Base-by-base conservation (phyloP, 30 jellyfish, hydroid and myxozoan species). In the Turritopsis rubra region DNA sequence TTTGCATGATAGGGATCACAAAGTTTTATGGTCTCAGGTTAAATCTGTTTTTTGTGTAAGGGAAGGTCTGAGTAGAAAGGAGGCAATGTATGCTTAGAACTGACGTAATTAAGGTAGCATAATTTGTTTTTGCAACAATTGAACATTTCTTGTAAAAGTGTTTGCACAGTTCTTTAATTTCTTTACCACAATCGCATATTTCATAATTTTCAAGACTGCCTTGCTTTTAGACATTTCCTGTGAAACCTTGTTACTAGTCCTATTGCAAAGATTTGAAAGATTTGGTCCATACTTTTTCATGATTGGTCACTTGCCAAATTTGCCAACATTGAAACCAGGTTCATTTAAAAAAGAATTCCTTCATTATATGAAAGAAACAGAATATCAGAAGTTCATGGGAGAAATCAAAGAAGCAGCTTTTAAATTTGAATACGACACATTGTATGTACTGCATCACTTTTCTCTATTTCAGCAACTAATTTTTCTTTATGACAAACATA, bases 211-310 rank as follows among this genome's bases (percentile, higher is more conserved):
- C n/a, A n/a, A n/a, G n/a, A n/a, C n/a, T n/a, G n/a, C n/a, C n/a
- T n/a, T n/a, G n/a, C 9, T 68, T 77, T 30, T 1, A 77, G 85
- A 52, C 21, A 26, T 77, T 19, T 28, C 73, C n/a, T 26, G 21
- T 5, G 85, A 77, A 23, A 29, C 70, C 28, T 52, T 77, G 22
- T 52, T 77, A 77, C 28, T 77, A 21, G 52, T 52, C 24, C 29
- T 80, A 53, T 54, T 80, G 53, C 88, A 84, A 9, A 77, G 96
- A 75, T 89, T 89, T 79, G 96, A 89, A 54, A 72, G 90, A 52
- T 89, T 84, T 84, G 81, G 77, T 28, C 79, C 54, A 4, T 25
- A 73, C 72, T 84, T 89, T 74, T 80, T 71, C 66, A 21, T 26
- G n/a, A 85, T 79, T 65, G 81, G 73, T 52, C 73, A 79, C 53